phyloP scores from a whole-genome alignment of 2,888 invertebrate species.

The Muschampia plurimacula region DNA sequence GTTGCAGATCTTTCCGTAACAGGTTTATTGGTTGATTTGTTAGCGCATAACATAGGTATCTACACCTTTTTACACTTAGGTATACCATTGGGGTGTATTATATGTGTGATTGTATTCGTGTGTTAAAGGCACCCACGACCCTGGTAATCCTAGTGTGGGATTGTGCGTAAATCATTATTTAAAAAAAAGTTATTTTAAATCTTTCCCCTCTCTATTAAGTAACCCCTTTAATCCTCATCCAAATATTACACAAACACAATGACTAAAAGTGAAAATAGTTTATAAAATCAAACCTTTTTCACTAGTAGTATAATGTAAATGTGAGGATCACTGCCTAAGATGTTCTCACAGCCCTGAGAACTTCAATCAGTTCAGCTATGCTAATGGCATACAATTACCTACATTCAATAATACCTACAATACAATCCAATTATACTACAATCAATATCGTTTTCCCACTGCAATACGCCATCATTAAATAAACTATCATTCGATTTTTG shows the following conservation, averaged over 20 bases:
- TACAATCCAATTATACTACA: slow-evolving; percentile 59
- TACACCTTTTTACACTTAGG: too few relatives aligned
- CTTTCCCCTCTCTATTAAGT: too few relatives aligned
- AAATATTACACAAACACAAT: background rate
- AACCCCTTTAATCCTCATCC: background rate
- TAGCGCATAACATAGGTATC: too few relatives aligned
- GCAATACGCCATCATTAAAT: slow-evolving; percentile 57
- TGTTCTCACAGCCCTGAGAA: slow-evolving; percentile 61
- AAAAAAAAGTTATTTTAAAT: too few relatives aligned
- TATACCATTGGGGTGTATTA: too few relatives aligned
- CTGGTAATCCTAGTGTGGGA: too few relatives aligned
- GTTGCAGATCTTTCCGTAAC: too few relatives aligned
- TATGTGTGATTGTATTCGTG: too few relatives aligned
- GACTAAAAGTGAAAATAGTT: background rate
- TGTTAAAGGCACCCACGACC: too few relatives aligned
- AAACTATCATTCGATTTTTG: slow-evolving; percentile 22
- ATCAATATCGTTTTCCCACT: slow-evolving; percentile 63
- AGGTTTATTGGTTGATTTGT: too few relatives aligned
- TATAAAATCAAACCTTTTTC: background rate
- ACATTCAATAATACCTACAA: slow-evolving; percentile 23
- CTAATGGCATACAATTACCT: slow-evolving; percentile 57
- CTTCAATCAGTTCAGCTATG: slow-evolving; percentile 73
- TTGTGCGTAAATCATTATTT: too few relatives aligned
- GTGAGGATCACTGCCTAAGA: background rate
- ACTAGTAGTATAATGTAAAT: background rate